Conservation (phyloP, 2,888 invertebrate species). For the Pardosa pseudoannulata region DNA sequence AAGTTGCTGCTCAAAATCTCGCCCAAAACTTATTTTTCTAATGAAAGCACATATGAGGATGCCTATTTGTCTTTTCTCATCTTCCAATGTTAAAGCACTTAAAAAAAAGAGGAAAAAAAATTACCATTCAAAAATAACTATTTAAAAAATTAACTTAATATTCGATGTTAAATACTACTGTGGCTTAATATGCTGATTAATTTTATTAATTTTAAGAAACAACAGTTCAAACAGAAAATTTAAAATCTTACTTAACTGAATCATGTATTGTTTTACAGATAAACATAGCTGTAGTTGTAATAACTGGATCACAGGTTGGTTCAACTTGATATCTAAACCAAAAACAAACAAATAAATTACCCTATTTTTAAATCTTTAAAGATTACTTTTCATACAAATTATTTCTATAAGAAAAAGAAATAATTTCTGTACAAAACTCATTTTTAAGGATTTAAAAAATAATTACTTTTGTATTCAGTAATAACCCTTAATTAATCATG, state of each 20-base stretch:
- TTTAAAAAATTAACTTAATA: too few relatives aligned
- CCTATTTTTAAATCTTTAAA: background rate
- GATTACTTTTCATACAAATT: too few relatives aligned
- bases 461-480: too few relatives aligned
- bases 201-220: constrained; percentile 18
- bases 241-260: constrained; percentile 88
- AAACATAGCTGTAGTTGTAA: constrained; percentile 91
- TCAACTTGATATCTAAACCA: constrained; percentile 77
- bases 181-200: too few relatives aligned
- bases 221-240: too few relatives aligned
- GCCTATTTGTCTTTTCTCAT: constrained; percentile 91
- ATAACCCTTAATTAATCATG: too few relatives aligned
- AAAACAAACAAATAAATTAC: constrained; percentile 14
- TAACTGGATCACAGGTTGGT: constrained; percentile 89
- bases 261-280: constrained; percentile 94
- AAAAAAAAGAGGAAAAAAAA: background rate
- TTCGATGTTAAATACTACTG: background rate
- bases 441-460: too few relatives aligned
- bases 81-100: constrained; percentile 93
- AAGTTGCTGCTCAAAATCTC: constrained; percentile 93
- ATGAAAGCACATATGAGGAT: constrained; percentile 89
- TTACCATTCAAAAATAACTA: background rate
- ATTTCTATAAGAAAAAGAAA: too few relatives aligned
- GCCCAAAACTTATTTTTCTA: constrained; percentile 87
- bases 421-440: too few relatives aligned